Evolutionary conservation across 2,113 vertebrate genomes (phyloP).

Genomic region (Dermatemys mawii): DNA sequence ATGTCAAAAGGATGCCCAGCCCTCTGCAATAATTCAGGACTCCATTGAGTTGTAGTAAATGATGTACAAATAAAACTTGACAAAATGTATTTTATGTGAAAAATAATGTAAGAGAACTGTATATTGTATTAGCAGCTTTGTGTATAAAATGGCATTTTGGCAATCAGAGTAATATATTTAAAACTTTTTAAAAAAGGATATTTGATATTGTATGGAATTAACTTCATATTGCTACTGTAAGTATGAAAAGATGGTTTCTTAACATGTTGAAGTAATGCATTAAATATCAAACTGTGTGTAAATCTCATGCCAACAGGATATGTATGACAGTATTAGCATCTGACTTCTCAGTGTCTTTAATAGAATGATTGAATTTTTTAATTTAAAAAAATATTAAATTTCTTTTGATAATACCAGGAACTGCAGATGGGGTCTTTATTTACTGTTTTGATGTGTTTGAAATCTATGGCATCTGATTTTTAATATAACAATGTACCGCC

Average conservation of each 20-base stretch:
- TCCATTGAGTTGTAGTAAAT: slow-evolving; percentile 68
- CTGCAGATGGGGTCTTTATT: background rate
- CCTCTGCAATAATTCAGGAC: slow-evolving; percentile 73
- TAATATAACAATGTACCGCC: background rate
- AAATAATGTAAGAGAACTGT: slow-evolving; percentile 76
- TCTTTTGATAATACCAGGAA: slow-evolving; percentile 80
- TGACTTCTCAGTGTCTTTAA: slow-evolving; percentile 70
- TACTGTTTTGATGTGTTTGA: rapidly evolving
- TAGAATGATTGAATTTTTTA: slow-evolving; percentile 76
- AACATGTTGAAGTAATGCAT: slow-evolving; percentile 53
- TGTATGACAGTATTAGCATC: slow-evolving; percentile 78
- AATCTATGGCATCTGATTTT: background rate
- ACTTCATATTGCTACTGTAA: slow-evolving; percentile 68
- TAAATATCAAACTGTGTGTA: slow-evolving; percentile 40
- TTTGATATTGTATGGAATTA: slow-evolving; percentile 82
- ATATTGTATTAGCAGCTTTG: slow-evolving; percentile 84
- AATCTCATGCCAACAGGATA: slow-evolving; percentile 70
- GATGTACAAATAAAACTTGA: slow-evolving; percentile 74
- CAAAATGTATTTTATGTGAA: slow-evolving; percentile 80
- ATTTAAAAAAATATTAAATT: slow-evolving; percentile 83
- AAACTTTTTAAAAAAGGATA: slow-evolving; percentile 78
- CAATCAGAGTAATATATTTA: slow-evolving; percentile 87
- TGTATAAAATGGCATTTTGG: slow-evolving; percentile 81
- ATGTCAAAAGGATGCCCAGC: slow-evolving; percentile 52
- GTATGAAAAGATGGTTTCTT: slow-evolving; percentile 68